Evolutionary conservation across 2,797 vertebrate species (phyloP).

Genomic region (Hippocampus kuda): DNA sequence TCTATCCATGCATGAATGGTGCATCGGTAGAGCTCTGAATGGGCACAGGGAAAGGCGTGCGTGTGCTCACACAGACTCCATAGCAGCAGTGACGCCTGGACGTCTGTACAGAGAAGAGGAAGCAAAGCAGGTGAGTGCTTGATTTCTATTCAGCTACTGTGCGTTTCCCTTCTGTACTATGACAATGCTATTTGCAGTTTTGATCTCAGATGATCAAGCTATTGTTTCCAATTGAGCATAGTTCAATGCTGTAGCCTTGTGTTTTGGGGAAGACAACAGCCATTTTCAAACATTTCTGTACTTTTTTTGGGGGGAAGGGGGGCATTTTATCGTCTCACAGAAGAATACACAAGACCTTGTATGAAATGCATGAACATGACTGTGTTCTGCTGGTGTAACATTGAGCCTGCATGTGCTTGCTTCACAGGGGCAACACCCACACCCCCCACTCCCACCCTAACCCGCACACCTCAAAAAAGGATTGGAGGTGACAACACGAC

Average conservation of each 20-base stretch:
- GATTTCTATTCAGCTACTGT: background rate
- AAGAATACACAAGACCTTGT: background rate
- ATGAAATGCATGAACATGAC: background rate
- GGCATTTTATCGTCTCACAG: background rate
- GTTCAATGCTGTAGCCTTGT: background rate
- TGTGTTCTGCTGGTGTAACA: background rate
- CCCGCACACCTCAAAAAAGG: background rate
- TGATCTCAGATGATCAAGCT: background rate
- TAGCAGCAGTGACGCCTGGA: conserved; percentile 52
- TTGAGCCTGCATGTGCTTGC: background rate
- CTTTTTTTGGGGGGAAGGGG: background rate
- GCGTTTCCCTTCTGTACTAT: background rate
- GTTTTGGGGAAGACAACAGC: background rate
- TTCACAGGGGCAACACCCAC: background rate
- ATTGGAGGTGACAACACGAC: background rate
- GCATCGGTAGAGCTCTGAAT: conserved; percentile 60
- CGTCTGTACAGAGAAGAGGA: conserved; percentile 37
- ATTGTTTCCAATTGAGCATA: background rate
- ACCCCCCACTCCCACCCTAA: too few species aligned
- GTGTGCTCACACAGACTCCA: conserved; percentile 51
- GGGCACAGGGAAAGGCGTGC: conserved; percentile 48
- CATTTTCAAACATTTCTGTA: background rate
- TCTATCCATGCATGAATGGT: conserved; percentile 30
- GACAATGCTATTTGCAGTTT: background rate
- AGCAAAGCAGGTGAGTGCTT: conserved; percentile 47